Evolutionary conservation across 2,888 invertebrate species (phyloP).

Genomic region (Meliscaeva auricollis): DNA sequence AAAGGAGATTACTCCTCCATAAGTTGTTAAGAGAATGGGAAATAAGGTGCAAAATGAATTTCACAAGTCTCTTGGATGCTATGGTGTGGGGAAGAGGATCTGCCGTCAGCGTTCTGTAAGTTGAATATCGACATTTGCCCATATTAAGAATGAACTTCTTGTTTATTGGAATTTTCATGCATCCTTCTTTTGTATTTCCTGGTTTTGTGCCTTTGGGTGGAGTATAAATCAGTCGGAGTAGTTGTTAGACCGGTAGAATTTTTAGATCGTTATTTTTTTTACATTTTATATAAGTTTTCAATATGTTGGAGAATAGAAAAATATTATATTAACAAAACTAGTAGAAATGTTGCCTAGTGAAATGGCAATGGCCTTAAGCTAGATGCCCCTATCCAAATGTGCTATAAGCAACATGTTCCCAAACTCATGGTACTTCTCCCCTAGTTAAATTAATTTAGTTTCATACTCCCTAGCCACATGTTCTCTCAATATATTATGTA

Average conservation of each 20-base stretch:
- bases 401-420: too few species aligned
- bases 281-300: too few species aligned
- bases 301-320: too few species aligned
- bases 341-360: too few species aligned
- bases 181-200: constrained; percentile 46
- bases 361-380: too few species aligned
- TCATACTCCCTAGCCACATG: too few species aligned
- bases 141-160: constrained; percentile 52
- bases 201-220: constrained; percentile 23
- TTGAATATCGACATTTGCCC: constrained; percentile 62
- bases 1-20: constrained; percentile 43
- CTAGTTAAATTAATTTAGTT: too few species aligned
- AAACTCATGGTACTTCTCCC: too few species aligned
- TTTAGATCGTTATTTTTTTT: too few species aligned
- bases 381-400: too few species aligned
- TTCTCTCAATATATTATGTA: too few species aligned
- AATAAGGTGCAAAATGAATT: constrained; percentile 52
- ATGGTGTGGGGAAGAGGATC: neutral
- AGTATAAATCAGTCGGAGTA: neutral
- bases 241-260: constrained; percentile 2
- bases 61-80: neutral
- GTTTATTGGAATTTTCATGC: constrained; percentile 32
- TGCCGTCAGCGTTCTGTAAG: neutral
- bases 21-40: neutral
- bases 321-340: too few species aligned